These are phyloP conservation scores for Parochlus steinenii DNA, from an alignment of 2,888 invertebrate genomes.

Conservation along the genomic window DNA sequence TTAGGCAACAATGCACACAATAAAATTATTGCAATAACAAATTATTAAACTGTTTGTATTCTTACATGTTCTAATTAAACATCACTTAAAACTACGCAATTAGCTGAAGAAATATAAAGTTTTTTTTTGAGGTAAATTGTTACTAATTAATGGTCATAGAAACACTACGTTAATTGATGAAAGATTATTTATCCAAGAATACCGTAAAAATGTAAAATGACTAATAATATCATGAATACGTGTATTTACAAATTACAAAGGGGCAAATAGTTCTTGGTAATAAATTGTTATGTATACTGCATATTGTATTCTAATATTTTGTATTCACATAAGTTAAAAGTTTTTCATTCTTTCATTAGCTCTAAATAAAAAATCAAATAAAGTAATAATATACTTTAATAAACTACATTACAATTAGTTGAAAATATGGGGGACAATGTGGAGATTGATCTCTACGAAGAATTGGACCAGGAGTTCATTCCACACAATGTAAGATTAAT, in stretches of 20 bases:
- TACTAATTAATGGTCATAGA: not conserved
- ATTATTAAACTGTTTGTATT: conserved; percentile 1
- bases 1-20: not conserved
- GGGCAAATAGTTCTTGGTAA: no score
- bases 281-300: no score
- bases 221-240: no score
- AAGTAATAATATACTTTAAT: not conserved
- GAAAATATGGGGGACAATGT: conserved; percentile 80
- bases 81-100: not conserved
- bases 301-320: no score
- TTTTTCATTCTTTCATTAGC: not conserved
- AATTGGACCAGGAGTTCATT: conserved; percentile 87
- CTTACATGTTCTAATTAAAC: no score
- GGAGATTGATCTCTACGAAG: conserved; percentile 95
- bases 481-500: conserved; percentile 38
- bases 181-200: no score
- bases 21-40: conserved; percentile 8
- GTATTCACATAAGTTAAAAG: no score
- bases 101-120: not conserved
- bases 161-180: not conserved
- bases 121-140: no score
- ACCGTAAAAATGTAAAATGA: no score
- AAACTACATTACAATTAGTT: not conserved
- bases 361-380: not conserved
- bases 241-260: no score